A percentile compares a stretch with the other conserved stretches of the same genome.
phyloP scores from a whole-genome alignment of 2,113 vertebrate species.

The Mola mola region DNA sequence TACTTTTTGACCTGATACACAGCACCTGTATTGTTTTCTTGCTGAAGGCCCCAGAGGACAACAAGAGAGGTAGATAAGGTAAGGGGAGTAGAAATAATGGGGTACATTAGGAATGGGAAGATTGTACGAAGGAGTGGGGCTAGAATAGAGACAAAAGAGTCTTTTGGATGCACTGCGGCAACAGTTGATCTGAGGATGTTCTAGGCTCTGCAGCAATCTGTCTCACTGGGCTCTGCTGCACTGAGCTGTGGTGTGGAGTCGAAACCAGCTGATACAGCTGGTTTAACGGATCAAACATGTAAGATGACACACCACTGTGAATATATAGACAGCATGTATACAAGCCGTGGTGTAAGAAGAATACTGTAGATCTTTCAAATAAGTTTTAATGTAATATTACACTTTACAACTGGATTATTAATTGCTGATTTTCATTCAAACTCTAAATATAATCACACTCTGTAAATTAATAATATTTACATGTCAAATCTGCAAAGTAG shows the following conservation, averaged over 20 bases:
- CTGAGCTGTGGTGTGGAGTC: conserved; percentile 67
- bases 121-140: no score
- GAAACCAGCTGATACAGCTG: conserved; percentile 38
- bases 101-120: background rate
- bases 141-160: no score
- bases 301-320: background rate
- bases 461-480: no score
- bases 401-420: no score
- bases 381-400: no score
- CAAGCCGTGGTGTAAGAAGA: no score
- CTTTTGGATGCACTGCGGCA: no score
- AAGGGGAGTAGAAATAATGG: conserved; percentile 30
- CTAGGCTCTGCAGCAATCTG: conserved; percentile 59
- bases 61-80: background rate
- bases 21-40: conserved; percentile 3
- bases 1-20: background rate
- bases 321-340: background rate
- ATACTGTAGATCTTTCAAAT: no score
- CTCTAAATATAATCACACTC: no score
- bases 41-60: no score
- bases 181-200: conserved; percentile 61
- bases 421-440: no score
- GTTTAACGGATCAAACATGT: conserved; percentile 7
- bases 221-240: conserved; percentile 63
- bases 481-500: no score